Evolutionary conservation across 2,113 vertebrate genomes (phyloP).

Genomic region (Psittacus erithacus): DNA sequence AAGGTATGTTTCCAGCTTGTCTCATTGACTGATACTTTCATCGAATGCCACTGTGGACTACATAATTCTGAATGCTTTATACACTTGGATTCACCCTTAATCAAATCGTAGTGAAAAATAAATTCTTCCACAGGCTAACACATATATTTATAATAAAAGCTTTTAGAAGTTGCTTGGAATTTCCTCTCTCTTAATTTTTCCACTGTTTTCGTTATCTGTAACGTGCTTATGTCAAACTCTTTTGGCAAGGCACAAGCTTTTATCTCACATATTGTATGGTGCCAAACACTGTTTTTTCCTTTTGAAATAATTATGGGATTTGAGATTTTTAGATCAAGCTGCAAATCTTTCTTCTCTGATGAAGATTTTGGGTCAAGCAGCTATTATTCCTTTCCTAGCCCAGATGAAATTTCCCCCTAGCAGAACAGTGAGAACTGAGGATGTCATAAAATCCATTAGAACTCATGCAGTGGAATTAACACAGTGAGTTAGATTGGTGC

Average conservation of each 20-base stretch:
- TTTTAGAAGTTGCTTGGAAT: not conserved
- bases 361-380: constrained; percentile 13
- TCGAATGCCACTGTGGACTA: not conserved
- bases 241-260: not conserved
- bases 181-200: not conserved
- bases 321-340: constrained; percentile 29
- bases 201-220: not conserved
- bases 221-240: not conserved
- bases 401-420: not conserved
- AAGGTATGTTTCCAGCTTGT: not conserved
- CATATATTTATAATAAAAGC: not conserved
- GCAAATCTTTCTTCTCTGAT: constrained; percentile 20
- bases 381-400: not conserved
- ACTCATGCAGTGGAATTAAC: not conserved
- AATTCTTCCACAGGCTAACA: not conserved
- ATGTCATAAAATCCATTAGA: not conserved
- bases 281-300: not conserved
- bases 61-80: not conserved
- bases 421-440: not conserved
- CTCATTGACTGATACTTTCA: not conserved
- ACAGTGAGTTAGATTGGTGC: not conserved
- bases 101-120: not conserved
- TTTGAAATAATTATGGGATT: not conserved
- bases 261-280: not conserved
- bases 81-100: not conserved